Evolutionary conservation across 2,888 invertebrate genomes (phyloP), one percentile per base, ranked within the genome.

Genomic region (Lithophane leautieri): DNA sequence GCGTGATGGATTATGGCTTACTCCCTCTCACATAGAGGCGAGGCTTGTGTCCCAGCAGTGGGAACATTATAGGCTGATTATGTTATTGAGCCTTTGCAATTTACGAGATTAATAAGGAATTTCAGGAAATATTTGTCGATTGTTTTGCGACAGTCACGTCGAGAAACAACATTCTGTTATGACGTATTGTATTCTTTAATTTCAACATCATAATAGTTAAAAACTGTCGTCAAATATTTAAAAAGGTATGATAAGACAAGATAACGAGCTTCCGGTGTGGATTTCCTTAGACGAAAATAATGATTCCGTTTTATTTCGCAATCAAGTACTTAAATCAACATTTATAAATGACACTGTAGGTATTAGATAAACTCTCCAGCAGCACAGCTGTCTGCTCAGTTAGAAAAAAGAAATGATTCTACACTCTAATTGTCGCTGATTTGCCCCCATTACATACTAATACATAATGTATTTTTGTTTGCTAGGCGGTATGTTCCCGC

Each of bases 401-500:
- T 34, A 34, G 34, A 34, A 34, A 34, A 34, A 34, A 34, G 6
- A 34, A 34, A 34, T n/a, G 34, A 34, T 34, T 34, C 6, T 34
- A 50, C 8, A 50, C 47, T 19, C 50, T 0, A 25, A 58, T 16
- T 58, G 16, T 9, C 3, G 2, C n/a, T n/a, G 40, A 6, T 42
- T 42, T 6, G 22, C 42, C 12, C 14, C 25, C 60, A 22, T 68
- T 28, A 61, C 19, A 42, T 42, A 19, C 14, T 28, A 62, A n/a
- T 47, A 47, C 4, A n/a, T 4, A 66, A 34, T 16, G 8, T 12
- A 11, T 40, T 16, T 22, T 65, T 50, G 60, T 84, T 90, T 25
- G 90, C 2, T 94, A 98, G 97, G 97, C 97, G 89, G 97, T 98
- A 79, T 97, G 98, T 90, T 97, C 97, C 70, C 97, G 97, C 84